A percentile compares a stretch with the other conserved stretches of the same genome.
Conservation (phyloP, 2,797 vertebrate genomes). For the Dromococcyx pavoninus region DNA sequence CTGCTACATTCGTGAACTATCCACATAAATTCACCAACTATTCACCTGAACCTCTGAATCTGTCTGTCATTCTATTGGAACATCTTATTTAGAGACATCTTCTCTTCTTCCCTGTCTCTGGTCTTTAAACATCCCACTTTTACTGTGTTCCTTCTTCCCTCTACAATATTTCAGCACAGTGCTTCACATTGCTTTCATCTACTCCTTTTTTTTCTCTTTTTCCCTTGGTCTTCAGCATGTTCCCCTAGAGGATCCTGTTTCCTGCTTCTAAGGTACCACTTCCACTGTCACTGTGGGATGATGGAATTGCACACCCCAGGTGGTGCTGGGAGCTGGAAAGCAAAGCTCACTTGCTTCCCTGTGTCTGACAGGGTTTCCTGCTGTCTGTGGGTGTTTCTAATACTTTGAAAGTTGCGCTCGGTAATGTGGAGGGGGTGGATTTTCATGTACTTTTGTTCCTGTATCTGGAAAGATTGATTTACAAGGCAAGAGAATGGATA, state of each 20-base stretch:
- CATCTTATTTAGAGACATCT: not conserved
- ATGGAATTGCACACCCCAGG: not conserved
- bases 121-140: not conserved
- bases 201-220: not conserved
- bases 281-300: rapidly evolving
- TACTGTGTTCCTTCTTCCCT: not conserved
- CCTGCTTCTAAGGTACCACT: not conserved
- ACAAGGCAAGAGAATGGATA: not conserved
- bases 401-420: not conserved
- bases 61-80: not conserved
- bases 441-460: not conserved
- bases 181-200: not conserved
- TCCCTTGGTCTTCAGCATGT: not conserved
- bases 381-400: not conserved
- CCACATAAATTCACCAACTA: not conserved
- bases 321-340: not conserved
- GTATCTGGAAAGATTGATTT: not conserved
- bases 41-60: not conserved
- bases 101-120: not conserved
- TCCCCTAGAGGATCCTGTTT: not conserved
- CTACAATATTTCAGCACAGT: not conserved
- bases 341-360: not conserved
- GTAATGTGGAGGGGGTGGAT: not conserved
- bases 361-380: not conserved
- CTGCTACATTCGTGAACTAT: not conserved